Evolutionary conservation across 23 tunicate species (phyloP).

Genomic region (Trididemnum clinides): DNA sequence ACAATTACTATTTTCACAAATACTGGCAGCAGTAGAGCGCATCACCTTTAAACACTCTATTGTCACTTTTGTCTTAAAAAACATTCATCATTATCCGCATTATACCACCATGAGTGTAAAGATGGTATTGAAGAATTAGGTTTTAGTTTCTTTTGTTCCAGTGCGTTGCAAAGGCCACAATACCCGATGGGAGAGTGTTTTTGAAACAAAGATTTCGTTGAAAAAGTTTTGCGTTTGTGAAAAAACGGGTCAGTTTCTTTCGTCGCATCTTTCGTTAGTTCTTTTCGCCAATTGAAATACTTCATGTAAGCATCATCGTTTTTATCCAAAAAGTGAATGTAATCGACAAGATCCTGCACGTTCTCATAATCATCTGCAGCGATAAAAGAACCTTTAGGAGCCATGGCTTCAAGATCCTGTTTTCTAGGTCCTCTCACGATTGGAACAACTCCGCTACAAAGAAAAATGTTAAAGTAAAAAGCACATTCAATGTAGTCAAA

Average conservation of each 20-base stretch:
- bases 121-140: background rate
- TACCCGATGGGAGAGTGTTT: background rate
- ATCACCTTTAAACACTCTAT: too few relatives aligned
- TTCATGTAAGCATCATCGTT: constrained; percentile 50
- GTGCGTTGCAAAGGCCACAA: background rate
- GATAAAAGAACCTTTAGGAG: constrained; percentile 36
- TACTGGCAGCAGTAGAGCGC: too few relatives aligned
- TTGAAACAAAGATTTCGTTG: background rate
- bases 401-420: constrained; percentile 8
- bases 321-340: constrained; percentile 15
- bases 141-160: background rate
- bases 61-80: background rate
- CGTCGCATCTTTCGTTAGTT: background rate
- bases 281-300: constrained; percentile 39
- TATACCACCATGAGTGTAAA: constrained; percentile 21
- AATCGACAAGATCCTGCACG: constrained; percentile 19
- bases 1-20: too few relatives aligned
- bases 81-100: constrained; percentile 11
- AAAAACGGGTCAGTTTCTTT: background rate
- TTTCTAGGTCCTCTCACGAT: constrained; percentile 33
- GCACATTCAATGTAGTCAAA: too few relatives aligned
- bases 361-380: constrained; percentile 34
- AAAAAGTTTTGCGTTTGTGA: background rate
- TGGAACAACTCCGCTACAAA: constrained; percentile 59
- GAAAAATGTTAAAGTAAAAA: too few relatives aligned